Base-by-base conservation (phyloP, 2,113 vertebrate species). In the Gopherus flavomarginatus region DNA sequence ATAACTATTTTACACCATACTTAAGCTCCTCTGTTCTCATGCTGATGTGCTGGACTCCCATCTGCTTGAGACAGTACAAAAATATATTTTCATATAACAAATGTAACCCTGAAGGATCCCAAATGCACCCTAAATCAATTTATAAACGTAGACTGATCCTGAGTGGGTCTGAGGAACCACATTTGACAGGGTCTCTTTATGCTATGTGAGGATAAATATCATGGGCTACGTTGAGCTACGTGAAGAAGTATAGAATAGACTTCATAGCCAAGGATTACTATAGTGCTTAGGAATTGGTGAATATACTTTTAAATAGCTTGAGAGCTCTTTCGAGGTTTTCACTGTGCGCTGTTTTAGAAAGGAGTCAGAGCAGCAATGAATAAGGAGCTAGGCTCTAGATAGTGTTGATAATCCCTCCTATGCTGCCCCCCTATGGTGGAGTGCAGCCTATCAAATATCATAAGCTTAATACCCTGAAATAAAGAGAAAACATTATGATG, bases 11-110 rank as follows among this genome's bases (percentile, higher is more conserved):
- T 9, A 19, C 80, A 81, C 35, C n/a, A 0, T n/a, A 35, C 5
- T 1, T 59, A 82, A 89, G 2, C 11, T 69, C 6, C 89, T 82
- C 6, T 52, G 5, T 26, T 72, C n/a, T 38, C 17, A 38, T 19
- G n/a, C 65, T 38, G 65, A n/a, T 21, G n/a, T 56, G 85, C 38
- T 29, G 47, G 2, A 53, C 26, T 27, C 0, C 0, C 44, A 38
- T 11, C 44, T 29, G 0, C 5, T 24, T 16, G 49, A 78, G 8
- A 8, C 56, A 26, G 10, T 42, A 95, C 6, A 17, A 16, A 90
- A 12, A 38, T 8, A 22, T 0, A 8, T 82, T 38, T 88, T 1
- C 26, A 5, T 11, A 78, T 24, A 3, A 62, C 52, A 49, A 0
- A 47, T 10, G 11, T 11, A 53, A 86, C 5, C 6, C 62, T 22